Conservation (phyloP, 2,888 invertebrate genomes). For the Meiosimyza decipiens region DNA sequence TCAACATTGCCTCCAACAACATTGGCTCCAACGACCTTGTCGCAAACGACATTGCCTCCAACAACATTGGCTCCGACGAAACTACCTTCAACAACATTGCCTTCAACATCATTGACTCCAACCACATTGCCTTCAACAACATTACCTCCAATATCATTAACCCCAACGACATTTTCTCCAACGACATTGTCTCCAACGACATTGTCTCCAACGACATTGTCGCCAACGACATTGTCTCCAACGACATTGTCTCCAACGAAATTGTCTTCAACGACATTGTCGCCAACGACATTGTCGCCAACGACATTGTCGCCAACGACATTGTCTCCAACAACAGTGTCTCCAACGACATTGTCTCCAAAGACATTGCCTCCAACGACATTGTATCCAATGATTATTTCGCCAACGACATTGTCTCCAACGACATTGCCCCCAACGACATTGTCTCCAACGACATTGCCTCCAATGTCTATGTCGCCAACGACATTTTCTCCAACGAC, state of each 20-base stretch:
- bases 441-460: background rate
- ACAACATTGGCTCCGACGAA: too few species aligned
- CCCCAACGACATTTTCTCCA: background rate
- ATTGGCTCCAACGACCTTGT: background rate
- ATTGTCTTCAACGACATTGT: background rate
- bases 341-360: too few species aligned
- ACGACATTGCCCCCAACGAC: background rate
- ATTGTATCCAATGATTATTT: background rate
- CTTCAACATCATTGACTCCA: background rate
- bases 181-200: background rate
- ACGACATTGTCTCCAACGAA: background rate
- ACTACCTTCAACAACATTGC: background rate
- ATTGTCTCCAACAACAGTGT: background rate
- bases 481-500: background rate
- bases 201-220: background rate
- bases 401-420: background rate
- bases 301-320: background rate
- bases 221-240: too few species aligned
- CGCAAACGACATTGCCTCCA: background rate
- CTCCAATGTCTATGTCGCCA: background rate
- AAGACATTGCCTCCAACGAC: background rate
- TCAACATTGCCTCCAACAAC: background rate
- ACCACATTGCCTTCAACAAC: background rate
- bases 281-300: background rate
- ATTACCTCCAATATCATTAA: too few species aligned